Conservation (phyloP, 2,797 vertebrate species). For the Chaetodon trifasciatus region DNA sequence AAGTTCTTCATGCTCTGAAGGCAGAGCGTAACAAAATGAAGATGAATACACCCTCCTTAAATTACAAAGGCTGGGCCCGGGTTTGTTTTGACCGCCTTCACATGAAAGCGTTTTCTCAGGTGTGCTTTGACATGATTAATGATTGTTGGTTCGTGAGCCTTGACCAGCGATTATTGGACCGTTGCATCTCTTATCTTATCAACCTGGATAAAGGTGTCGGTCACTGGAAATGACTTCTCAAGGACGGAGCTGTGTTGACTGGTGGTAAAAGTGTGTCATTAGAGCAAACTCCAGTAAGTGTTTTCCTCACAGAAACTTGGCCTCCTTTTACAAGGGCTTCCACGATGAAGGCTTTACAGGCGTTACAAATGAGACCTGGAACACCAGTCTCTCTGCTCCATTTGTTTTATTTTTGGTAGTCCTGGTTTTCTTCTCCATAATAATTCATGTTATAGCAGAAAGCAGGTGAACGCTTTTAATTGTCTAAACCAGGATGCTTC, state of each 20-base stretch:
- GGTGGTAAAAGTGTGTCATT: slow-evolving; percentile 47
- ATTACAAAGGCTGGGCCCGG: neutral
- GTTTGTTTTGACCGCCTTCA: slow-evolving; percentile 8
- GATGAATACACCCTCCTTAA: slow-evolving; percentile 9
- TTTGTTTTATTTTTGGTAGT: slow-evolving; percentile 54
- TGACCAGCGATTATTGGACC: slow-evolving; percentile 22
- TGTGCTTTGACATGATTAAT: slow-evolving; percentile 35
- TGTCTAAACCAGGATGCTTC: neutral
- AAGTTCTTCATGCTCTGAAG: slow-evolving; percentile 14
- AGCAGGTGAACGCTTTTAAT: neutral
- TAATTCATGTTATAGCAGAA: slow-evolving; percentile 7
- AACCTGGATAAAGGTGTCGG: slow-evolving; percentile 24
- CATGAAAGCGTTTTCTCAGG: slow-evolving; percentile 8
- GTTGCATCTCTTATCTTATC: slow-evolving; percentile 45
- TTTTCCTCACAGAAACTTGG: slow-evolving; percentile 38
- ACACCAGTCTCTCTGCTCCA: slow-evolving; percentile 33
- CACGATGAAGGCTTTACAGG: slow-evolving; percentile 39
- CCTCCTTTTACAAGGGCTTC: slow-evolving; percentile 50
- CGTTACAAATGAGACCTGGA: slow-evolving; percentile 48
- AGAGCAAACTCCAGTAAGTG: slow-evolving; percentile 42
- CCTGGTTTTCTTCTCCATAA: slow-evolving; percentile 35
- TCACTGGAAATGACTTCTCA: slow-evolving; percentile 37
- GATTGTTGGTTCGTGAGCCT: slow-evolving; percentile 15
- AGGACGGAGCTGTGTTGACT: slow-evolving; percentile 53
- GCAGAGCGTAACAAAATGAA: neutral